Percentiles rank a stretch among this genome's conserved stretches.
Evolutionary conservation across 1,140 invertebrate genomes (phyloP).

Genomic region (Orchestia grillus): DNA sequence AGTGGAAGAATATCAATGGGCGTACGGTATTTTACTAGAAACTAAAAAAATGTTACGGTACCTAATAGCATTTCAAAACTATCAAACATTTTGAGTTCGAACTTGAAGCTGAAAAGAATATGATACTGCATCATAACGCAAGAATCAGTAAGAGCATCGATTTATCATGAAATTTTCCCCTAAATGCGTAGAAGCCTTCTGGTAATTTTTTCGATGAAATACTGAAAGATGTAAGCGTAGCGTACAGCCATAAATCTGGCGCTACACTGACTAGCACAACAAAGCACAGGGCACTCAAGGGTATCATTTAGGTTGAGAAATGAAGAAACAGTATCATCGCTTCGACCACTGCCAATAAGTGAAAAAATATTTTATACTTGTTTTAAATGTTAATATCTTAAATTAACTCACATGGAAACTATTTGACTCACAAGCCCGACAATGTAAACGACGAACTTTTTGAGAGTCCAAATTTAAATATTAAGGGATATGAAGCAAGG

Average conservation of each 20-base stretch:
- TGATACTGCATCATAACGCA: neutral
- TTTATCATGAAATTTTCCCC: neutral
- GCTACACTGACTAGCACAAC: neutral
- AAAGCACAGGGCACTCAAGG: neutral
- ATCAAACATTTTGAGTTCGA: neutral
- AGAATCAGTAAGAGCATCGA: neutral
- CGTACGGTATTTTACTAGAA: too few relatives aligned
- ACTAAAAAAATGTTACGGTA: neutral
- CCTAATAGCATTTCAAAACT: neutral
- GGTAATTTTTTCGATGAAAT: neutral
- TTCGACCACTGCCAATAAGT: neutral
- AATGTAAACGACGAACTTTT: neutral
- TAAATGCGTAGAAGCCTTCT: neutral
- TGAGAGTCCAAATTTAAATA: neutral
- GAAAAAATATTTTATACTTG: neutral
- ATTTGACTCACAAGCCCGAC: neutral
- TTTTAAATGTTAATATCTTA: neutral
- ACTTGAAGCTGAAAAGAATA: neutral
- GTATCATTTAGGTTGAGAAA: neutral
- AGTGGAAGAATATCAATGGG: too few relatives aligned
- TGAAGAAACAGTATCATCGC: neutral
- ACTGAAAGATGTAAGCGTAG: neutral
- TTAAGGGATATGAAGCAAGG: neutral
- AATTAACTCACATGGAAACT: neutral
- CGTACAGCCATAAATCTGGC: neutral